Evolutionary conservation across 1,140 invertebrate species (phyloP).

Genomic region (Papilio machaon): DNA sequence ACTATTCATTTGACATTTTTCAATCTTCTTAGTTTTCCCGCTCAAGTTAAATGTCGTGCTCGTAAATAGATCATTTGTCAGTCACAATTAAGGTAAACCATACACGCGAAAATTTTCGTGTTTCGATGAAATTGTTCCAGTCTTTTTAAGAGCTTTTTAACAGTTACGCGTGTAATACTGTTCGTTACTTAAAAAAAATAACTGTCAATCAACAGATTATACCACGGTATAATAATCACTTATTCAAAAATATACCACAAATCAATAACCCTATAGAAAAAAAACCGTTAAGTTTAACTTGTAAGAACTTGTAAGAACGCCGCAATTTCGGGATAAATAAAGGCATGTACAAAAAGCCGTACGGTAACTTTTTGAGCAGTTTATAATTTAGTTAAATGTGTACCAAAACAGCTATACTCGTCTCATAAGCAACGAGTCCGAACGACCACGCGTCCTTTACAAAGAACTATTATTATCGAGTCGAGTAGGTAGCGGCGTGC

Average conservation of each 20-base stretch:
- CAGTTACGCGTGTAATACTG: not conserved
- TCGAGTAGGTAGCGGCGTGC: slow-evolving; percentile 74
- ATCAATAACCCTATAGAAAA: not conserved
- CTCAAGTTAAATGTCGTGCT: not conserved
- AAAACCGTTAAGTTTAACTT: slow-evolving; percentile 27
- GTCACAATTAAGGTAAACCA: not conserved
- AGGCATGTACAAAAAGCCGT: not conserved
- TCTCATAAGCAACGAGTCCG: slow-evolving; percentile 45
- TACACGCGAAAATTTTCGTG: not conserved
- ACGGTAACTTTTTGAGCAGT: slow-evolving; percentile 20
- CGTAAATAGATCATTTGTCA: not conserved
- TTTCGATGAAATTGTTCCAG: not conserved
- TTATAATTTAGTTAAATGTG: slow-evolving; percentile 36
- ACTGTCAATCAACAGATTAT: not conserved
- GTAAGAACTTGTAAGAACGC: not conserved
- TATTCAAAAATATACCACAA: not conserved
- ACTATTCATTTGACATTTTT: too few relatives aligned
- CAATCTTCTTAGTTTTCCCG: not conserved
- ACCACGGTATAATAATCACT: not conserved
- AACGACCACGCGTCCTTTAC: slow-evolving; percentile 73
- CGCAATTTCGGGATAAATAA: slow-evolving; percentile 15
- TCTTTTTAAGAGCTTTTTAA: not conserved
- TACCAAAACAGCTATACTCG: slow-evolving; percentile 42
- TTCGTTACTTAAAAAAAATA: not conserved
- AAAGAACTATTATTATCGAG: slow-evolving; percentile 76